A percentile compares a stretch with the other conserved stretches of the same genome.
phyloP scores from a whole-genome alignment of 2,113 vertebrate genomes.

The Saccopteryx bilineata region DNA sequence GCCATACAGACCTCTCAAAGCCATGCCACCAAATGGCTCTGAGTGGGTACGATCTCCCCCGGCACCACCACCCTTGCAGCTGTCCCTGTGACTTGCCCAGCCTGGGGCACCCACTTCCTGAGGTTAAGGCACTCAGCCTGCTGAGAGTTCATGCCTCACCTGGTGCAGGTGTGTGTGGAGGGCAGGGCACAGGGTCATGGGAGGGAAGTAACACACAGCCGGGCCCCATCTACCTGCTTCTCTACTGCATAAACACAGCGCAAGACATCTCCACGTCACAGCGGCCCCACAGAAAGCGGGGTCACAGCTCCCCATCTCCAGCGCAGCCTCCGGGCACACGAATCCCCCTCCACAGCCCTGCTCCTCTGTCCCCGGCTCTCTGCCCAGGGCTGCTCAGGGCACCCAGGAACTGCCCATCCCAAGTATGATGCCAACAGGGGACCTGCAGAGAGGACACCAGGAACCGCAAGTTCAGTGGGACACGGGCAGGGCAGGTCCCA shows the following conservation, averaged over 20 bases:
- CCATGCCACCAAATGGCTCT: fast-evolving
- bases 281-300: background rate
- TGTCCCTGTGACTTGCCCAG: background rate
- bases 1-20: too few relatives aligned
- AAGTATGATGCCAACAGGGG: background rate
- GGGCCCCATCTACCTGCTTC: fast-evolving
- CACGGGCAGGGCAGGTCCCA: background rate
- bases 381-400: too few relatives aligned
- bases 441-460: background rate
- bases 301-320: fast-evolving
- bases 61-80: fast-evolving
- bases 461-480: background rate
- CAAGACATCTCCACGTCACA: fast-evolving
- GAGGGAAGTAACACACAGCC: background rate
- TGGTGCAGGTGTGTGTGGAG: background rate
- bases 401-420: fast-evolving
- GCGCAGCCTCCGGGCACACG: fast-evolving
- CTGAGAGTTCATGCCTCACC: background rate
- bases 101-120: background rate
- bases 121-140: too few relatives aligned
- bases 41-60: fast-evolving
- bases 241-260: background rate
- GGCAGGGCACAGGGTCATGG: background rate
- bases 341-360: fast-evolving
- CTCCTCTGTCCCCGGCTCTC: background rate